These are phyloP conservation scores for Probosciger aterrimus DNA, from an alignment of 2,113 vertebrate genomes.

Conservation along the genomic window DNA sequence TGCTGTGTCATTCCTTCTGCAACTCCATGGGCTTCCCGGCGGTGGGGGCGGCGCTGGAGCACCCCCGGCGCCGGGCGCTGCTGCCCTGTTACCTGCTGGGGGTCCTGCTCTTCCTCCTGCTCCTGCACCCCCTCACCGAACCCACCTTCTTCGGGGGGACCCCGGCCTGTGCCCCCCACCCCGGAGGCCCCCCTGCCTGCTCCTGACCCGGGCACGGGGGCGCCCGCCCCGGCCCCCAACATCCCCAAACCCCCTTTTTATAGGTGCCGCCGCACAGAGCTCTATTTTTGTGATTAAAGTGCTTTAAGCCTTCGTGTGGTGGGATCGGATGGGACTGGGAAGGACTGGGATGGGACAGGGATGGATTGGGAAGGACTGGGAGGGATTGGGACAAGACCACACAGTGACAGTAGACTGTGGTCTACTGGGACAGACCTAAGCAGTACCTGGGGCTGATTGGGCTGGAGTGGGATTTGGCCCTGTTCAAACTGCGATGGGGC, in stretches of 20 bases:
- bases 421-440: not conserved
- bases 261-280: not conserved
- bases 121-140: not conserved
- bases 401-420: not conserved
- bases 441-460: not conserved
- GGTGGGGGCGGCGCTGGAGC: not conserved
- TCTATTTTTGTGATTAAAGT: not conserved
- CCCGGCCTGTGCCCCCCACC: not conserved
- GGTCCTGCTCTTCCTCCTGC: not conserved
- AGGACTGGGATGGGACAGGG: not conserved
- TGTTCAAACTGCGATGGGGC: not conserved
- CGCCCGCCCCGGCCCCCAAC: not conserved
- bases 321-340: not conserved
- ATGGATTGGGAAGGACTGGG: not conserved
- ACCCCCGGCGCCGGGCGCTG: not conserved
- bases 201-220: not conserved
- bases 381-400: not conserved
- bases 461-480: not conserved
- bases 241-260: not conserved
- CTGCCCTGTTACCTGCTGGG: not conserved
- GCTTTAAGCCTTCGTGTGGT: not conserved
- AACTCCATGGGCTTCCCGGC: not conserved
- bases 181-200: not conserved
- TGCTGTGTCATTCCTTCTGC: not conserved
- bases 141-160: not conserved